Base-by-base conservation (phyloP, 2,113 vertebrate species). In the Cisticola juncidis region DNA sequence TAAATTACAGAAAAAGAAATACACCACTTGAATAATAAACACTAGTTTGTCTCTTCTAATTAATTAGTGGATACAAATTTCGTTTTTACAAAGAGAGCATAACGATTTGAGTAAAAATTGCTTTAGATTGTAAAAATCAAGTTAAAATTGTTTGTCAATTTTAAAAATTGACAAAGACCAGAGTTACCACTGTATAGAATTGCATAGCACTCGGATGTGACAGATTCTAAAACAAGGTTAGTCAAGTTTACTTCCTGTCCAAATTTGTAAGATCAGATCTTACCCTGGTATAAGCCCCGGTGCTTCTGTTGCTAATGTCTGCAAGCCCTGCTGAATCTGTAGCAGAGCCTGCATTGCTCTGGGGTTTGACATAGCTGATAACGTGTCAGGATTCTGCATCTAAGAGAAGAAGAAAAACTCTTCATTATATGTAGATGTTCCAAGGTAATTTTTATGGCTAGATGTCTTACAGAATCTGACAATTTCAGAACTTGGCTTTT, bases 271-370 rank as follows among this genome's bases (percentile, higher is more conserved):
- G 31, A 65, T 21, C 1, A 6, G 26, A 51, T 66, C 98, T 96
- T 98, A 99, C 99, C 96, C 98, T 65, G 99, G 98, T 81, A 99
- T 98, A 86, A 99, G 98, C 21, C 98, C 98, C 0, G 99, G 99
- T 51, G 98, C 99, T 97, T 99, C 99, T 45, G 97, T 96, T 86
- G 98, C 98, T 92, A 99, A 97, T 17, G 98, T 99, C 90, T 99
- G 98, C 79, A 99, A 98, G 60, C 99, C 99, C 93, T 99, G 98
- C 92, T 99, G 99, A 97, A 99, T 99, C 95, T 99, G 99, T 44
- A 99, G 94, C 91, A 99, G 94, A 74, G 99, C 99, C 93, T 99
- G 98, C 99, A 99, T 98, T 61, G 99, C 99, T 98, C 98, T 98
- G 81, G 99, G 99, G 71, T 99, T 99, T 82, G 98, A 98, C 99